These are phyloP conservation scores for Pachliopta kotzebuea DNA, from an alignment of 2,888 invertebrate genomes.

Conservation along the genomic window DNA sequence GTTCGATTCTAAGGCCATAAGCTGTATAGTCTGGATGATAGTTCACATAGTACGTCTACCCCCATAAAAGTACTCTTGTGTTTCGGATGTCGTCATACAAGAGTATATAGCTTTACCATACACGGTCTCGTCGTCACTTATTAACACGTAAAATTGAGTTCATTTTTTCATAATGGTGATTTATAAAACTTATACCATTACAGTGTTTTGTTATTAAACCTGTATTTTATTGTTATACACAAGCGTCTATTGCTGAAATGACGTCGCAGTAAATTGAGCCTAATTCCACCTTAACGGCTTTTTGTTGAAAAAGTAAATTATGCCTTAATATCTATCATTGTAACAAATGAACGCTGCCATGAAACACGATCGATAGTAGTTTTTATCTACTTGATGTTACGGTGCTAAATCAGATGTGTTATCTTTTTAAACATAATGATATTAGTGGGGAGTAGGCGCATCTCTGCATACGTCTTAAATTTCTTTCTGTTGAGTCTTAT, in stretches of 20 bases:
- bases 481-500: conserved; percentile 26
- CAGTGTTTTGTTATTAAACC: conserved; percentile 1
- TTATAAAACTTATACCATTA: background rate
- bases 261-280: conserved; percentile 25
- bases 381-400: background rate
- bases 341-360: conserved; percentile 2
- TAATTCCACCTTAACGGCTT: conserved; percentile 25
- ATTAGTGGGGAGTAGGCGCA: conserved; percentile 2
- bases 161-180: background rate
- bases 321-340: conserved; percentile 29
- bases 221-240: conserved; percentile 16
- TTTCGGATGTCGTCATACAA: too few species aligned
- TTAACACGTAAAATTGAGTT: too few species aligned
- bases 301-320: conserved; percentile 28
- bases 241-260: conserved; percentile 8
- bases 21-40: too few species aligned
- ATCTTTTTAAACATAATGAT: background rate
- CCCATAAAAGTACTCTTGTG: too few species aligned
- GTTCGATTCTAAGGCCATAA: too few species aligned
- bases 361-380: background rate
- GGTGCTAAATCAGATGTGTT: background rate
- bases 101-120: too few species aligned
- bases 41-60: too few species aligned
- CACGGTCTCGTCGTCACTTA: too few species aligned
- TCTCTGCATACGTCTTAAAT: conserved; percentile 26